Conservation (phyloP, 2,888 invertebrate genomes). For the Hanleya hanleyi region DNA sequence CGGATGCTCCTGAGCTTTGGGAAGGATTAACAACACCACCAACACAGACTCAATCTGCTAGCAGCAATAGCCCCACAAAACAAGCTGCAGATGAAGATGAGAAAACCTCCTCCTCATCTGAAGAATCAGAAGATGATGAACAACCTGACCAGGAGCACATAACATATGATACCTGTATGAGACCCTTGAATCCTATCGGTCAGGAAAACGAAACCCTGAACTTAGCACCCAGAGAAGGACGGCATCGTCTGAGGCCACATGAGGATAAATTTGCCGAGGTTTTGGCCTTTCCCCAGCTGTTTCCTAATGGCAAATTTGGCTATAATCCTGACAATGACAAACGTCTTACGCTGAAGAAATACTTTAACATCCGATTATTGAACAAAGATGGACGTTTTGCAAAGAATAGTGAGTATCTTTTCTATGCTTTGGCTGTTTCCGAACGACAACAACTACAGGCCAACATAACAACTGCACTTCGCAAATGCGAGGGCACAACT, state of each 20-base stretch:
- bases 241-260: constrained; percentile 13
- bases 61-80: too few relatives aligned
- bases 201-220: constrained; percentile 14
- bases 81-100: neutral
- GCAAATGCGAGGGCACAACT: constrained; percentile 18
- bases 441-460: constrained; percentile 28
- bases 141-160: neutral
- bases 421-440: constrained; percentile 32
- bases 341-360: constrained; percentile 25
- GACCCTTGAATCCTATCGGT: constrained; percentile 11
- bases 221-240: constrained; percentile 28
- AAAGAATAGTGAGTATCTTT: constrained; percentile 37
- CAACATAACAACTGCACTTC: constrained; percentile 15
- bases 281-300: constrained; percentile 30
- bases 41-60: too few relatives aligned
- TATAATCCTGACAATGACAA: neutral
- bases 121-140: neutral
- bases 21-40: neutral
- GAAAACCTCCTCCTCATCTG: neutral
- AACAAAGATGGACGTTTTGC: constrained; percentile 35
- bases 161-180: constrained; percentile 27
- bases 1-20: neutral
- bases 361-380: constrained; percentile 28
- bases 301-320: constrained; percentile 30
- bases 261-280: constrained; percentile 26